Evolutionary conservation across 2,113 vertebrate species (phyloP), one percentile per base, ranked within the genome.

Genomic region (Choloepus hoffmanni): DNA sequence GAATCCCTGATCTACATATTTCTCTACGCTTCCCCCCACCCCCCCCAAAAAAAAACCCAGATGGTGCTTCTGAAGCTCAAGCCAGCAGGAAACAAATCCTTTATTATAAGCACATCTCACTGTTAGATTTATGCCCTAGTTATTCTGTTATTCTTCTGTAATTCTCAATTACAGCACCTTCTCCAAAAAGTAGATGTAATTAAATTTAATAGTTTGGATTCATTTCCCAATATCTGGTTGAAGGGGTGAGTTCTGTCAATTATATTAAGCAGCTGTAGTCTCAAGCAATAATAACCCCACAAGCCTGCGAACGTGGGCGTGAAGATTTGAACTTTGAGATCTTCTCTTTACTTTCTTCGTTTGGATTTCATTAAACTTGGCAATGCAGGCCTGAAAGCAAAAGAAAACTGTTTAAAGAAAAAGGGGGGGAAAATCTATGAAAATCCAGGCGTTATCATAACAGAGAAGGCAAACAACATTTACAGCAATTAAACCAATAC

Each of bases 401-500:
- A 79, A 50, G 58, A 15, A 88, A 92, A 72, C 74, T 68, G 53
- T 73, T 89, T 76, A 62, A 96, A 96, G 58, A 63, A 84, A 92
- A 65, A 26, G 62, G 50, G 23, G 3, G 8, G 19, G 21, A 53
- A n/a, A 74, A 81, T 78, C 89, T 78, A n/a, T 63, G 89, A 94
- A 87, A 92, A 93, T n/a, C 1, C 18, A 87, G 45, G 48, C n/a
- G 60, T 95, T 97, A 96, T 97, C 97, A 96, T 96, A 97, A 96
- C 89, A 92, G 92, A 94, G 86, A 97, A 94, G 86, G 96, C 96
- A 96, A 97, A 97, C 78, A 96, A 84, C 96, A 97, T 82, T 97
- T 96, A 96, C 0, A 72, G 97, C 96, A 97, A 98, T 98, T 98
- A 97, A 95, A 95, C 72, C 5, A 30, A 97, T 96, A 97, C 23